Conservation (phyloP, 2,113 vertebrate genomes). For the rabbit (Oryctolagus cuniculus) region DNA sequence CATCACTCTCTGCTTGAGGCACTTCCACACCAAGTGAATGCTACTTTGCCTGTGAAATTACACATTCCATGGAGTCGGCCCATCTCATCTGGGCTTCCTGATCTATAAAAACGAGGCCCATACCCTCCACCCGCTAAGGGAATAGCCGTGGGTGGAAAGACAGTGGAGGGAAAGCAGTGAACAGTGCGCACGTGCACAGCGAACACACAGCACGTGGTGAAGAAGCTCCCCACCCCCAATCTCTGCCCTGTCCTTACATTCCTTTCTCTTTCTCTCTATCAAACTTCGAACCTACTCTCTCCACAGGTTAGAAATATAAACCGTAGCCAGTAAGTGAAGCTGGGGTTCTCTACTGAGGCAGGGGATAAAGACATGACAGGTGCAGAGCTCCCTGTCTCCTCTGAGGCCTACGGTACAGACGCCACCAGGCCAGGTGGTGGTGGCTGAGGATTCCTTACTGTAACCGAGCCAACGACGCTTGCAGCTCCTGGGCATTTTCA, state of each 20-base stretch:
- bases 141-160: neutral
- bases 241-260: neutral
- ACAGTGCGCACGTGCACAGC: neutral
- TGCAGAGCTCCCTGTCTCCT: neutral
- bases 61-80: neutral
- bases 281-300: constrained; percentile 7
- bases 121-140: neutral
- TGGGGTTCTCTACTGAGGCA: neutral
- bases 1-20: constrained; percentile 47
- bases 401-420: neutral
- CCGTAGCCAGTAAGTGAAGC: neutral
- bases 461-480: neutral
- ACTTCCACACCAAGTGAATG: constrained; percentile 30
- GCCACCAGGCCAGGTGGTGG: neutral
- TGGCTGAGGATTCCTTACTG: neutral
- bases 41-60: constrained; percentile 26
- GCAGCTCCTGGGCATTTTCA: neutral
- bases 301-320: neutral
- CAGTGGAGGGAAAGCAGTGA: constrained; percentile 15
- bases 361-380: neutral
- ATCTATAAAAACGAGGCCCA: constrained; percentile 51
- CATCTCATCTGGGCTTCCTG: constrained; percentile 12
- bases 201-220: neutral
- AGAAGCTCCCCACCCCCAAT: neutral
- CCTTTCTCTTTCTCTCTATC: constrained; percentile 4